Conservation (phyloP, 1,140 invertebrate species). For the Microplitis mediator region DNA sequence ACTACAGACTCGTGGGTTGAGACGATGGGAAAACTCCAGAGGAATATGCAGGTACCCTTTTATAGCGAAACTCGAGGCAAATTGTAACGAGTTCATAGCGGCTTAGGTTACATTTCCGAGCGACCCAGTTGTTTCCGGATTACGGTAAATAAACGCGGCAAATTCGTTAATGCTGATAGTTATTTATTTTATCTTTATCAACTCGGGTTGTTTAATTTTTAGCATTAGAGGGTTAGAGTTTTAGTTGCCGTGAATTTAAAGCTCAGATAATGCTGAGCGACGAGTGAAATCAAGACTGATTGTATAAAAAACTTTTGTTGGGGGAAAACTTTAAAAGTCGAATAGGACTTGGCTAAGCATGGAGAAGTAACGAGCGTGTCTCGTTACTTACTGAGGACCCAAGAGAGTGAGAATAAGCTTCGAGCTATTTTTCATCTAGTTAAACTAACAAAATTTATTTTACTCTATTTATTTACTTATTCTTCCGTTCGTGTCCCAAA, state of each 20-base stretch:
- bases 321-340: not conserved
- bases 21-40: not conserved
- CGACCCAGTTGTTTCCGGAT: not conserved
- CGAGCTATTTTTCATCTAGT: too few species aligned
- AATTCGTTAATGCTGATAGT: not conserved
- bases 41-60: not conserved
- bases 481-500: too few species aligned
- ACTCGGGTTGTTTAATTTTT: not conserved
- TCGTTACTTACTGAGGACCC: not conserved
- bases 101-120: not conserved
- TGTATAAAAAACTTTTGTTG: not conserved
- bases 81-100: not conserved
- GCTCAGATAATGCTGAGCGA: not conserved
- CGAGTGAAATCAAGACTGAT: slow-evolving; percentile 9
- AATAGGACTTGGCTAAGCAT: slow-evolving; percentile 4
- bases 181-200: not conserved
- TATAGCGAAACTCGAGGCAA: not conserved
- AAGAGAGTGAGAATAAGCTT: too few species aligned
- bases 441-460: too few species aligned
- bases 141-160: too few species aligned
- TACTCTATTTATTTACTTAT: too few species aligned
- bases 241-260: not conserved
- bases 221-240: not conserved
- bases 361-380: not conserved
- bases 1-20: not conserved